phyloP scores from a whole-genome alignment of 2,797 vertebrate genomes.

The Echiichthys vipera region DNA sequence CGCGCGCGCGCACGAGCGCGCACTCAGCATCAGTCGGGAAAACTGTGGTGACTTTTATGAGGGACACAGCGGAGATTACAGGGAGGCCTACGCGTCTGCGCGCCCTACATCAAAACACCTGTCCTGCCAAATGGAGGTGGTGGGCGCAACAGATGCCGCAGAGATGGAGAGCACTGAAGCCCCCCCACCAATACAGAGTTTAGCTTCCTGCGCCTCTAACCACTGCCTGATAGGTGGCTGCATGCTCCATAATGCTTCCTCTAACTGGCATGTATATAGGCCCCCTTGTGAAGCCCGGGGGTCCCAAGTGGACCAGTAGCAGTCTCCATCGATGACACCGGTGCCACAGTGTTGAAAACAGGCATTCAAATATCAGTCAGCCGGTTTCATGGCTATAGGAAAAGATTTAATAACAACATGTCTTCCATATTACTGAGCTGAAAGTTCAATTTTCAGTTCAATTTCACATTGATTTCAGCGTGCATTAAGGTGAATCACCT shows the following conservation, averaged over 20 bases:
- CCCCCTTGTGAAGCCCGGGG: not conserved
- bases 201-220: slow-evolving; percentile 35
- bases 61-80: slow-evolving; percentile 18
- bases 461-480: slow-evolving; percentile 84
- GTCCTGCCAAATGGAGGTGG: slow-evolving; percentile 57
- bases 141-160: slow-evolving; percentile 68
- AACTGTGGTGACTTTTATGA: slow-evolving; percentile 64
- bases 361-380: slow-evolving; percentile 65
- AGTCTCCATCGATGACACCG: slow-evolving; percentile 50
- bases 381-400: slow-evolving; percentile 67
- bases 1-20: slow-evolving; percentile 3
- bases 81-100: slow-evolving; percentile 27
- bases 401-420: slow-evolving; percentile 84
- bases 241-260: slow-evolving; percentile 39
- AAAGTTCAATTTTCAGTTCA: slow-evolving; percentile 86
- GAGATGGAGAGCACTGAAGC: slow-evolving; percentile 23
- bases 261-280: slow-evolving; percentile 15
- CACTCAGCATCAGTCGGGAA: slow-evolving; percentile 28
- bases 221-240: slow-evolving; percentile 30
- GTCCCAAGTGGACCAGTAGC: slow-evolving; percentile 8
- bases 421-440: slow-evolving; percentile 77
- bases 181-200: slow-evolving; percentile 9
- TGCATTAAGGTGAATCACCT: slow-evolving; percentile 84
- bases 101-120: slow-evolving; percentile 59
- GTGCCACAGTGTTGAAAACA: slow-evolving; percentile 41